Percentiles rank a stretch among this genome's conserved stretches.
phyloP scores from a whole-genome alignment of 2,797 vertebrate genomes.

The Enteromius argenteus region DNA sequence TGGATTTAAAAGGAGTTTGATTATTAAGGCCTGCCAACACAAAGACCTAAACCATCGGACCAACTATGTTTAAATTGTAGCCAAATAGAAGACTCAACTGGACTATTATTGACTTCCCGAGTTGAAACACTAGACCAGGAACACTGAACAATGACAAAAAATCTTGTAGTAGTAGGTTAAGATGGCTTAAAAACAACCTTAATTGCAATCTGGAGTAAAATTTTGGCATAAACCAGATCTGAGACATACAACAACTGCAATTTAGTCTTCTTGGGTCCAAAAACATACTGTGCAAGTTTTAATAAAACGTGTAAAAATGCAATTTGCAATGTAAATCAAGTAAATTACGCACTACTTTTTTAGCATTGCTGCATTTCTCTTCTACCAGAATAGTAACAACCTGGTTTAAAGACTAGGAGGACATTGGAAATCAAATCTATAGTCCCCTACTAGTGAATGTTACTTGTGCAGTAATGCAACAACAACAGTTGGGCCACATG shows the following conservation, averaged over 20 bases:
- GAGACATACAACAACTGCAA: background rate
- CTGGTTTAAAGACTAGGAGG: background rate
- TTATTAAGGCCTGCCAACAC: slow-evolving; percentile 50
- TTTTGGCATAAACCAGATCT: background rate
- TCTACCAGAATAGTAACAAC: background rate
- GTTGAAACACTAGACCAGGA: background rate
- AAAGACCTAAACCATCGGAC: slow-evolving; percentile 50
- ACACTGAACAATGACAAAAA: background rate
- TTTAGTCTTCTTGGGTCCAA: background rate
- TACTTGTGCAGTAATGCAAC: background rate
- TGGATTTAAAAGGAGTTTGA: slow-evolving; percentile 66
- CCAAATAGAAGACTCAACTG: slow-evolving; percentile 18
- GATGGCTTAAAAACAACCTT: background rate
- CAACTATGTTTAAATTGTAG: slow-evolving; percentile 38
- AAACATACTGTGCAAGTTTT: background rate
- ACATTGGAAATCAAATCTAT: background rate
- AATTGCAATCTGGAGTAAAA: background rate
- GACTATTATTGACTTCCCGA: slow-evolving; percentile 24
- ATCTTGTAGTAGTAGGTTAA: background rate
- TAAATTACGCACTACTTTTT: background rate
- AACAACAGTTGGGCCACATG: background rate
- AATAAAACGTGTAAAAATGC: background rate
- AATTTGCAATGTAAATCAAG: background rate
- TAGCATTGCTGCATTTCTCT: background rate
- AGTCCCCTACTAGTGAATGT: background rate